Conservation (phyloP, 2,888 invertebrate species). For the Chloroclystis v-ata region DNA sequence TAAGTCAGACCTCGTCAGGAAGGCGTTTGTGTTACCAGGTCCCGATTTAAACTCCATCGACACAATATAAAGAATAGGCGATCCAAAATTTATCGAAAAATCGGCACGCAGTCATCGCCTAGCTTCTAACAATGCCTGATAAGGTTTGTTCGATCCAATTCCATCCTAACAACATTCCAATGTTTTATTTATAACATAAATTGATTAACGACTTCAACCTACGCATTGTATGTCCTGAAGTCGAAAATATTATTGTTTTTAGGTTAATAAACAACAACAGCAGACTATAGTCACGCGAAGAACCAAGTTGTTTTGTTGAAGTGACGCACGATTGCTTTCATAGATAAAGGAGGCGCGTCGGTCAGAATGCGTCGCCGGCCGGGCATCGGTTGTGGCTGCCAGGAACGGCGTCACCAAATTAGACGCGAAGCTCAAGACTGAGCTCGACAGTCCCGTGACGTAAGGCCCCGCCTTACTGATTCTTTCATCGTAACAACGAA, state of each 20-base stretch:
- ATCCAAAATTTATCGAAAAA: too few relatives aligned
- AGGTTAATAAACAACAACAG: slow-evolving; percentile 35
- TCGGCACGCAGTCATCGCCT: background rate
- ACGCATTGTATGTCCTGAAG: slow-evolving; percentile 15
- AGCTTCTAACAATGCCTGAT: slow-evolving; percentile 21
- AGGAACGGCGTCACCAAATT: slow-evolving; percentile 69
- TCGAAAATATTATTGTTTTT: slow-evolving; percentile 31
- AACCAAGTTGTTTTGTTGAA: slow-evolving; percentile 26
- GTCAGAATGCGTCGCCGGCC: slow-evolving; percentile 37
- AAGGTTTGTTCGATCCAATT: slow-evolving; percentile 19
- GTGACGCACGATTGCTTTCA: slow-evolving; percentile 24
- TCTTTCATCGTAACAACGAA: slow-evolving; percentile 44
- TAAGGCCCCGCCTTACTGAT: slow-evolving; percentile 58
- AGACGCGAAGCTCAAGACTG: slow-evolving; percentile 52
- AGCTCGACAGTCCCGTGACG: slow-evolving; percentile 43
- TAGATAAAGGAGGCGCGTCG: slow-evolving; percentile 24
- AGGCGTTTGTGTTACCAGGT: background rate
- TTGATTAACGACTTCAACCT: slow-evolving; percentile 3
- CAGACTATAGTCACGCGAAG: slow-evolving; percentile 19
- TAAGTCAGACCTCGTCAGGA: slow-evolving; percentile 23
- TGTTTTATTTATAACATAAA: slow-evolving; percentile 11
- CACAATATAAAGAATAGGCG: slow-evolving; percentile 5
- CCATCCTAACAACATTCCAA: slow-evolving; percentile 3
- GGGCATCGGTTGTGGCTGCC: slow-evolving; percentile 33
- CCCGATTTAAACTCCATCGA: slow-evolving; percentile 2